Conservation (phyloP, 2,113 vertebrate species). For the Sylvia atricapilla region DNA sequence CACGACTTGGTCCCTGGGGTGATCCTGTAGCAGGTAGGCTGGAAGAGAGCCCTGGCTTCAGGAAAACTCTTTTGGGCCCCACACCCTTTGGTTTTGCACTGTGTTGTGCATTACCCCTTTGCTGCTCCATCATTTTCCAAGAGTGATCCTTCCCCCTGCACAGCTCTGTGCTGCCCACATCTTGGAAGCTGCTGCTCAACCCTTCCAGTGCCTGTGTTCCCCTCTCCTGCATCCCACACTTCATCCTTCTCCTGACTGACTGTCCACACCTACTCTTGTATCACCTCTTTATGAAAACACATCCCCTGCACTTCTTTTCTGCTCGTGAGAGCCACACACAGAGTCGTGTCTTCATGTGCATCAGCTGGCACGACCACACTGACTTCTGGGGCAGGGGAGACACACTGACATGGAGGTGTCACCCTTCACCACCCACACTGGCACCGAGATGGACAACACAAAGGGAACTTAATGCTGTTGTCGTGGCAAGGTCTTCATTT, state of each 20-base stretch:
- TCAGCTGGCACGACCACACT: rapidly evolving
- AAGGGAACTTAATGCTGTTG: background rate
- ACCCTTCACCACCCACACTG: background rate
- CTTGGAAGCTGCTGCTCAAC: background rate
- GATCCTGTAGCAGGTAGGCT: background rate
- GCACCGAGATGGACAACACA: background rate
- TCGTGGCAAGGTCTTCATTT: background rate
- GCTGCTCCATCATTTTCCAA: background rate
- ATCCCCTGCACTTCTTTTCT: background rate
- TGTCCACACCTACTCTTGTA: background rate
- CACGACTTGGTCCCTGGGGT: background rate
- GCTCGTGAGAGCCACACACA: background rate
- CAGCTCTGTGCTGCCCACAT: background rate
- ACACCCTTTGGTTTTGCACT: background rate
- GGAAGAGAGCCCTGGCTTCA: background rate
- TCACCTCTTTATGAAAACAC: constrained; percentile 30
- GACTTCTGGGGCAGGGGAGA: background rate
- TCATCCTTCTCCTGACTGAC: background rate
- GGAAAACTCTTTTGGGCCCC: background rate
- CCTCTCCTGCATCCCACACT: background rate
- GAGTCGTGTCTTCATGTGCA: rapidly evolving
- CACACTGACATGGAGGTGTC: rapidly evolving
- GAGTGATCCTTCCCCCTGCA: rapidly evolving
- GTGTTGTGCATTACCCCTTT: background rate
- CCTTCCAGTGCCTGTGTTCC: background rate